These are phyloP conservation scores for Cyprinus carpio DNA, from an alignment of 2,113 vertebrate genomes.

Conservation along the genomic window DNA sequence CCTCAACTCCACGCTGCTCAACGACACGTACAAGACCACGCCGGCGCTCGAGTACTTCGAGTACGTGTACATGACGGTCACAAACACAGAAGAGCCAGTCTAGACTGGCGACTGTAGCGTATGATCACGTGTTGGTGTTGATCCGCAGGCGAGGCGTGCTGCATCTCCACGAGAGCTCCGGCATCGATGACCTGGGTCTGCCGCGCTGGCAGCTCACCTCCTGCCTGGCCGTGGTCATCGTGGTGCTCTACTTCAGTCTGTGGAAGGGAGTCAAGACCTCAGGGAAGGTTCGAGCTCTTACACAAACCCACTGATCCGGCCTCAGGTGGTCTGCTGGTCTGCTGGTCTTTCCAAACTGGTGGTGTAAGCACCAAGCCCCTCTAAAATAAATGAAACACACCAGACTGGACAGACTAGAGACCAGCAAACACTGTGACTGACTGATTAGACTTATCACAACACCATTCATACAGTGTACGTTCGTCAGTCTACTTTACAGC, in stretches of 20 bases:
- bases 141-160: constrained; percentile 79
- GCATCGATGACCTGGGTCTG: constrained; percentile 81
- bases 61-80: constrained; percentile 63
- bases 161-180: constrained; percentile 84
- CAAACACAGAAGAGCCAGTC: too few relatives aligned
- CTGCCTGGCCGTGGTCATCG: constrained; percentile 84
- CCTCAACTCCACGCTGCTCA: constrained; percentile 67
- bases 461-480: background rate
- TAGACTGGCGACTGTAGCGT: too few relatives aligned
- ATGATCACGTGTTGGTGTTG: too few relatives aligned
- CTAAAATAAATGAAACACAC: background rate
- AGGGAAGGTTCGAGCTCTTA: constrained; percentile 77
- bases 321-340: background rate
- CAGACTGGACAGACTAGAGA: background rate
- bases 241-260: constrained; percentile 88
- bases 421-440: too few relatives aligned
- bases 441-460: background rate
- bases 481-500: background rate
- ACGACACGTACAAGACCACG: constrained; percentile 77
- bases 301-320: too few relatives aligned
- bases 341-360: background rate
- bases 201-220: constrained; percentile 86
- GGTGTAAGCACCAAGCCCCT: background rate
- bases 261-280: constrained; percentile 93
- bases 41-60: constrained; percentile 90